Base-by-base conservation (phyloP, 2,888 invertebrate species). In the Pristionchus maxplancki region DNA sequence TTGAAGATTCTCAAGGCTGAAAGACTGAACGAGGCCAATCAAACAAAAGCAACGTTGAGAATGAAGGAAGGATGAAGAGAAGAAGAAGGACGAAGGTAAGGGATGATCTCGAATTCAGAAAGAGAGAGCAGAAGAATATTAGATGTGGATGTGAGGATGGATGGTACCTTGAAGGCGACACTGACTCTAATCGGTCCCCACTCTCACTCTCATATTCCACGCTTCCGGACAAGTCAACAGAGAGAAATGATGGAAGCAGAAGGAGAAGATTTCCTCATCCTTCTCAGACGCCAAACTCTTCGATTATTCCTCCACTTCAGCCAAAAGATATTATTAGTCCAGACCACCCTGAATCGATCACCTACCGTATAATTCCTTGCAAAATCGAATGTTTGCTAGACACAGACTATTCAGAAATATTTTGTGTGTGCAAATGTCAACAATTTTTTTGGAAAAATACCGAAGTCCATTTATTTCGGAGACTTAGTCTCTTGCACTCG, bases 151-250 rank as follows among this genome's bases (percentile, higher is more conserved):
- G 20, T 48, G 48, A 31, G 53, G 50, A 83, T 83, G 82, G 82
- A 83, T 83, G 82, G 20, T 53, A 83, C 53, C 50, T 48, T 28
- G 81, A 20, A 81, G 81, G 50, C 31, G 15, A 28, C 53, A 24
- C 8, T 44, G 53, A 53, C n/a, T 50, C 78, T 78, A 78, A 78
- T 78, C 78, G 78, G 11, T 3, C 44, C 20, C 44, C 78, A 31
- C 31, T 67, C 34, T 28, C 78, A 78, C 78, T 78, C 78, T n/a
- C 78, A 15, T 83, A 83, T 83, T 83, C 82, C 82, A 83, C 82
- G 82, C 82, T 83, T 83, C 82, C 82, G 82, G 78, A 0, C 17
- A 48, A 78, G 44, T 78, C 44, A 78, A 48, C 71, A 71, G 44
- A 15, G 78, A 78, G 78, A 78, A 44, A 78, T 78, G 78, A 53